A percentile compares a stretch with the other conserved stretches of the same genome.
Conservation (phyloP, 2,888 invertebrate genomes). For the Ophioninae sp. region DNA sequence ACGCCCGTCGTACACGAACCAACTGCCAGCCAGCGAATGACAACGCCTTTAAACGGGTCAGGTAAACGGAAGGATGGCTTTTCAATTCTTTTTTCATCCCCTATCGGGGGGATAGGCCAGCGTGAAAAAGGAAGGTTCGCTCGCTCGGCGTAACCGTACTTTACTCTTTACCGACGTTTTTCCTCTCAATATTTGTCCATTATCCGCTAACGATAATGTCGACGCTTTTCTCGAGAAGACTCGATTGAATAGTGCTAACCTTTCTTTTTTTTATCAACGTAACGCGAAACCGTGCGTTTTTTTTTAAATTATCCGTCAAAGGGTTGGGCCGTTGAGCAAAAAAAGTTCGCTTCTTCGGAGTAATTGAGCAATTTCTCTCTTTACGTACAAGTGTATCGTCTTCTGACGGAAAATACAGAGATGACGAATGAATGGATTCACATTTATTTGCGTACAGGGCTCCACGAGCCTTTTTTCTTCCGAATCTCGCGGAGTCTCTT, state of each 20-base stretch:
- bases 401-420: slow-evolving; percentile 34
- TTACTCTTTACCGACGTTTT: too few relatives aligned
- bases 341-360: slow-evolving; percentile 44
- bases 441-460: slow-evolving; percentile 57
- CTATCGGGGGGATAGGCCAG: too few relatives aligned
- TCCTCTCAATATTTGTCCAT: too few relatives aligned
- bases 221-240: too few relatives aligned
- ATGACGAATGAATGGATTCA: slow-evolving; percentile 13
- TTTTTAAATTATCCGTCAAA: too few relatives aligned
- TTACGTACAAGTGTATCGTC: background rate
- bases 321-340: too few relatives aligned
- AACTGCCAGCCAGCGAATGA: slow-evolving; percentile 19
- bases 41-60: slow-evolving; percentile 21
- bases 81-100: background rate
- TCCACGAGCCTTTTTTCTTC: slow-evolving; percentile 7
- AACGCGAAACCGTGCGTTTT: too few relatives aligned
- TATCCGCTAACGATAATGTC: too few relatives aligned
- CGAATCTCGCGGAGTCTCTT: background rate
- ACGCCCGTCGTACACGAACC: slow-evolving; percentile 1
- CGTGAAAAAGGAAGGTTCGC: too few relatives aligned
- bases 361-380: slow-evolving; percentile 71
- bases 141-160: too few relatives aligned
- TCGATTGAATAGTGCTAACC: too few relatives aligned
- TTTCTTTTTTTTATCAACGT: too few relatives aligned
- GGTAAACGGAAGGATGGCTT: background rate